Evolutionary conservation across 2,888 invertebrate species (phyloP), one percentile per base, ranked within the genome.

Genomic region (Hofmannophila pseudospretella): DNA sequence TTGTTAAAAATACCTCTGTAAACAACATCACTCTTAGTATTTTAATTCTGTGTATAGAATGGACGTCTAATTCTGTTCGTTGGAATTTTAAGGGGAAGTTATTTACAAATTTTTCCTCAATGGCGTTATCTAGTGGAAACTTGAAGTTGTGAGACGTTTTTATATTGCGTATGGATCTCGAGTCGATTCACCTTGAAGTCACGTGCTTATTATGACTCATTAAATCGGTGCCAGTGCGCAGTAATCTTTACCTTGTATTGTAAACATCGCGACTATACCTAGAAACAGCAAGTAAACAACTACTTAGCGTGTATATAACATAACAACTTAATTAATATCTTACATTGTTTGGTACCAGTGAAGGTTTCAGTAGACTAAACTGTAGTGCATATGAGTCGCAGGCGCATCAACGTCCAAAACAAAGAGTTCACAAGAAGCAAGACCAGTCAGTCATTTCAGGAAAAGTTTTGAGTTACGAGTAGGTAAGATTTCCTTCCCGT

Each of bases 131-230:
- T n/a, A n/a, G n/a, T 37, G 32, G 41, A 45, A 43, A n/a, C n/a
- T n/a, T n/a, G n/a, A n/a, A n/a, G 32, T 36, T 23, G 39, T 38
- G 37, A 42, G 46, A 44, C 51, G 49, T 52, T 54, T 43, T 46
- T 44, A 38, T 46, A 41, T 30, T 11, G 34, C 39, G 27, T 30
- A 36, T n/a, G n/a, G 32, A 39, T 39, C 36, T 41, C 36, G 56
- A 53, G 53, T 59, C 55, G 58, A 49, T 66, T 75, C 58, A 71
- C 78, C 78, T 81, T 76, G 78, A 64, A 63, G 65, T 77, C 76
- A 75, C 73, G 74, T 75, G 74, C 7, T 23, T 53, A 38, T 47
- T 34, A 34, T 79, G 78, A 79, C 54, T 78, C 79, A 75, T 34
- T 50, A 34, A 43, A 42, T 5, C 30, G 12, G 3, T 34, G 39